Evolutionary conservation across 2,797 vertebrate genomes (phyloP).

Genomic region (Bovichtus variegatus): DNA sequence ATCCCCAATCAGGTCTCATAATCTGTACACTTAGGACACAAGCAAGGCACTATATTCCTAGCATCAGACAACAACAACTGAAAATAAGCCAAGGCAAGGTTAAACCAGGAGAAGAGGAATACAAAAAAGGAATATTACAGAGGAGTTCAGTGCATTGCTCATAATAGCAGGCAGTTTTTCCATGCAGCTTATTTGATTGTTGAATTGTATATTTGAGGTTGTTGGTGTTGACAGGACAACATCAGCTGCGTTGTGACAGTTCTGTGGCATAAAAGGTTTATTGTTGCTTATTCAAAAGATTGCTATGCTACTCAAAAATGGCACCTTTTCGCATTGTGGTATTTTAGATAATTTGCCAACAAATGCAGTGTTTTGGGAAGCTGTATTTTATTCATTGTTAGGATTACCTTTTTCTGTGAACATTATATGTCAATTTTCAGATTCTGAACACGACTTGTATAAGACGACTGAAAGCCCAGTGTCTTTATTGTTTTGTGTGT

Average conservation of each 20-base stretch:
- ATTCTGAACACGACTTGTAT: not conserved
- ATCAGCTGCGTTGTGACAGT: conserved; percentile 37
- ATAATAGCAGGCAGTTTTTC: conserved; percentile 34
- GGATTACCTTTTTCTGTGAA: not conserved
- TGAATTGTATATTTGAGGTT: conserved; percentile 28
- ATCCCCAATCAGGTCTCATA: conserved; percentile 8
- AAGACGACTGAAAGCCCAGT: not conserved
- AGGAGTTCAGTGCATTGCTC: conserved; percentile 26
- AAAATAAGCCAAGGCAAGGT: not conserved
- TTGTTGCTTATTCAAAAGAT: conserved; percentile 21
- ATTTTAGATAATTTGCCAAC: not conserved
- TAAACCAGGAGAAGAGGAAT: conserved; percentile 1
- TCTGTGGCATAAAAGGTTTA: conserved; percentile 24
- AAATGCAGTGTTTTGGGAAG: not conserved
- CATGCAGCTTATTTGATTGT: conserved; percentile 40
- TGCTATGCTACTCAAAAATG: conserved; percentile 1
- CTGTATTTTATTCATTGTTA: not conserved
- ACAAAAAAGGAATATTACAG: not conserved
- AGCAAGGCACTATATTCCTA: not conserved
- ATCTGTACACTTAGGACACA: not conserved
- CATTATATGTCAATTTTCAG: not conserved
- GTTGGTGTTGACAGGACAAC: conserved; percentile 27
- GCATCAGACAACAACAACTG: not conserved
- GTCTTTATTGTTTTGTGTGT: not conserved
- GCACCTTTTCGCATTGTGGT: conserved; percentile 52